phyloP scores from a whole-genome alignment of 2,888 invertebrate species.

The Phaedon cochleariae region DNA sequence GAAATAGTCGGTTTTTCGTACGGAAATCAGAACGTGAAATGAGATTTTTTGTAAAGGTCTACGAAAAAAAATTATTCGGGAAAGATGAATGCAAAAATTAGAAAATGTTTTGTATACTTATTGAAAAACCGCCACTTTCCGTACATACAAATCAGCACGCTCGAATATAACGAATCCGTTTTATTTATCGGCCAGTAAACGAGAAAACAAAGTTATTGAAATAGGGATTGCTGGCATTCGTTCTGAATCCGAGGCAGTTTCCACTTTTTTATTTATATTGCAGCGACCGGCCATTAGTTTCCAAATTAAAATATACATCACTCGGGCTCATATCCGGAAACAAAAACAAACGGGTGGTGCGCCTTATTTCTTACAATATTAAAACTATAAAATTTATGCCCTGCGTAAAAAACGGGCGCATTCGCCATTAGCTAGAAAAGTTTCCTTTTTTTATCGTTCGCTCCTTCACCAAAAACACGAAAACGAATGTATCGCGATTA shows the following conservation, averaged over 20 bases:
- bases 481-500: neutral
- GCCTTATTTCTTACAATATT: slow-evolving; percentile 59
- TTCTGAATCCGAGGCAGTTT: slow-evolving; percentile 43
- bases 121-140: neutral
- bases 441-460: slow-evolving; percentile 55
- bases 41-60: too few relatives aligned
- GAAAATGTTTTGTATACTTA: neutral
- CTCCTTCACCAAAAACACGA: slow-evolving; percentile 36
- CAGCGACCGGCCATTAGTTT: slow-evolving; percentile 60
- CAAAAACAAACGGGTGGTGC: slow-evolving; percentile 59
- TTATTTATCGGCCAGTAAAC: neutral
- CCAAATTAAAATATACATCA: slow-evolving; percentile 63
- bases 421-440: slow-evolving; percentile 58
- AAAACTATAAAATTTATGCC: slow-evolving; percentile 60
- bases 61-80: too few relatives aligned
- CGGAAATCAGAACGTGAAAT: too few relatives aligned
- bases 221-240: neutral
- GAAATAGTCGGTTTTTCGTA: too few relatives aligned
- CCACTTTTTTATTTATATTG: slow-evolving; percentile 58
- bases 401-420: slow-evolving; percentile 58
- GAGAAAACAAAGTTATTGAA: neutral
- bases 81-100: too few relatives aligned
- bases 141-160: neutral
- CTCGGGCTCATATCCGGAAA: slow-evolving; percentile 55
- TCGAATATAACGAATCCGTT: neutral